Percentiles rank a stretch among this genome's conserved stretches.
Evolutionary conservation across 2,797 vertebrate genomes (phyloP).

Genomic region (Crypturellus tataupa): DNA sequence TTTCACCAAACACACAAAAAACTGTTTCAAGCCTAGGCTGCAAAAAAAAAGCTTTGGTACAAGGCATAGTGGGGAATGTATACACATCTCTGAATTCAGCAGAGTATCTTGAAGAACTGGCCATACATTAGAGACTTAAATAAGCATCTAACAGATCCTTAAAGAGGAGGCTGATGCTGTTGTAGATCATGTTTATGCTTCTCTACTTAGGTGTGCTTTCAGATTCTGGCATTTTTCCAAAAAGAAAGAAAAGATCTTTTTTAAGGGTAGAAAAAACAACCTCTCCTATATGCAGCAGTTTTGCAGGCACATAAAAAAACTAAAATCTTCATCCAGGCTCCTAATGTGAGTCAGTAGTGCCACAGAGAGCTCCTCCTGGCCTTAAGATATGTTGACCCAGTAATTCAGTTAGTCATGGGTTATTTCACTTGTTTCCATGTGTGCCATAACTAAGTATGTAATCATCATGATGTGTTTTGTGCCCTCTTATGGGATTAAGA

Average conservation of each 20-base stretch:
- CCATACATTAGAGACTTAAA: not conserved
- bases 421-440: not conserved
- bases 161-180: not conserved
- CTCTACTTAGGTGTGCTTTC: not conserved
- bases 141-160: not conserved
- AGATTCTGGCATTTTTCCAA: conserved; percentile 8
- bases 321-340: not conserved
- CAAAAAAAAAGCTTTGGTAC: not conserved
- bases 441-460: not conserved
- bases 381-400: not conserved
- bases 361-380: not conserved
- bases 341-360: not conserved
- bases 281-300: not conserved
- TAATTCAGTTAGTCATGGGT: not conserved
- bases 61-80: fast-evolving
- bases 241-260: not conserved
- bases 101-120: not conserved
- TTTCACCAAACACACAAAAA: not conserved
- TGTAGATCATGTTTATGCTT: not conserved
- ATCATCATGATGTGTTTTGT: not conserved
- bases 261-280: not conserved
- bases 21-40: not conserved
- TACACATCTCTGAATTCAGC: not conserved
- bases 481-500: not conserved
- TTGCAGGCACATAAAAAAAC: not conserved